Evolutionary conservation across 2,888 invertebrate genomes (phyloP).

Genomic region (Drosophila setosimentum): DNA sequence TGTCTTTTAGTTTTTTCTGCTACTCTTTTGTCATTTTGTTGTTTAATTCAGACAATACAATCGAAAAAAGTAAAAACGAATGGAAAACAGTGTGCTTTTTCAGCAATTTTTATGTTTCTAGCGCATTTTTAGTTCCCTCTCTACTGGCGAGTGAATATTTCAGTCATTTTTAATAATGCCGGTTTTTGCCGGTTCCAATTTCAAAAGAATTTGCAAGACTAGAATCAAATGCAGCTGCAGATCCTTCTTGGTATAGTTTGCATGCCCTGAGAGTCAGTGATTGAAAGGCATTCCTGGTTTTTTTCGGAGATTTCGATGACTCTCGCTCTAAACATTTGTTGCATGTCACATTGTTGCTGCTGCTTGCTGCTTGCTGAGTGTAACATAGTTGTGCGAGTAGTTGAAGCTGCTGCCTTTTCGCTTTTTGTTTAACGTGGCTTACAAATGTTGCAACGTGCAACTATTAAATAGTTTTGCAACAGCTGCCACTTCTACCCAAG

Average conservation of each 20-base stretch:
- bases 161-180: slow-evolving; percentile 49
- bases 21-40: slow-evolving; percentile 42
- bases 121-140: slow-evolving; percentile 27
- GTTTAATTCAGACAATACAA: slow-evolving; percentile 21
- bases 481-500: slow-evolving; percentile 67
- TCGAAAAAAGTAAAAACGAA: slow-evolving; percentile 13
- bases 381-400: slow-evolving; percentile 62
- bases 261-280: slow-evolving; percentile 56
- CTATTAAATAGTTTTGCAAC: slow-evolving; percentile 75
- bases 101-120: slow-evolving; percentile 34
- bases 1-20: slow-evolving; percentile 20
- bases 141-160: slow-evolving; percentile 55
- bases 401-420: slow-evolving; percentile 51
- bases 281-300: slow-evolving; percentile 65
- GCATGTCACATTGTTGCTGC: slow-evolving; percentile 77
- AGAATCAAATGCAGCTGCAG: slow-evolving; percentile 20
- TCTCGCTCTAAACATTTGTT: slow-evolving; percentile 62
- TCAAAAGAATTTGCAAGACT: slow-evolving; percentile 40
- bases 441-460: slow-evolving; percentile 75
- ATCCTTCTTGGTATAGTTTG: slow-evolving; percentile 45
- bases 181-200: slow-evolving; percentile 42
- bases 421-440: slow-evolving; percentile 53
- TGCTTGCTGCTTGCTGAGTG: slow-evolving; percentile 25
- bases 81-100: not conserved
- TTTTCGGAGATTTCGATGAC: slow-evolving; percentile 42